Conservation (phyloP, 2,797 vertebrate species). For the Phylloscopus collybita region DNA sequence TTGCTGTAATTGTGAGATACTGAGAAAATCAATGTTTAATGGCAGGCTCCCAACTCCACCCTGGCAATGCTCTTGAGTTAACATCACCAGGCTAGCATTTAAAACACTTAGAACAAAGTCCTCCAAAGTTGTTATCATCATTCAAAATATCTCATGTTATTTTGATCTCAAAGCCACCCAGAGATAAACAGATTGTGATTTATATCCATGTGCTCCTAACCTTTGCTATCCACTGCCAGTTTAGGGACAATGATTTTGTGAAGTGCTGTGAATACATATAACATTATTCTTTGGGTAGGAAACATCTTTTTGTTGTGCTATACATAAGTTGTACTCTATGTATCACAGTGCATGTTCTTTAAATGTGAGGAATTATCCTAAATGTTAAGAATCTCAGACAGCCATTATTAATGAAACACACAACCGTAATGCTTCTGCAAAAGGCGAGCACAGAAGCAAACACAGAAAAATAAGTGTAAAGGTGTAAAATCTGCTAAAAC, state of each 20-base stretch:
- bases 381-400: background rate
- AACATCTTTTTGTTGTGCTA: background rate
- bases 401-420: background rate
- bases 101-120: slow-evolving; percentile 49
- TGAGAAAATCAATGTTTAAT: slow-evolving; percentile 69
- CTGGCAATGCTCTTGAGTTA: slow-evolving; percentile 53
- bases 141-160: background rate
- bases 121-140: slow-evolving; percentile 26
- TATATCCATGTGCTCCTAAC: background rate
- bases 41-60: slow-evolving; percentile 46
- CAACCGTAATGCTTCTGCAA: background rate
- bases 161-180: background rate
- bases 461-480: background rate
- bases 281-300: background rate
- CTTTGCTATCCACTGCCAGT: background rate
- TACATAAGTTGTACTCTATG: rapidly evolving
- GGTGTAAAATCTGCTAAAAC: background rate
- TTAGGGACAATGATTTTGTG: background rate
- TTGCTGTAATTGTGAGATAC: slow-evolving; percentile 79
- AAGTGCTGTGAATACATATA: background rate
- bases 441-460: background rate
- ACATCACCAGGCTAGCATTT: slow-evolving; percentile 54
- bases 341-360: background rate
- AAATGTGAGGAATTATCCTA: background rate
- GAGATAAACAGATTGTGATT: background rate